phyloP scores from a whole-genome alignment of 2,888 invertebrate species.

The Leptothorax acervorum region DNA sequence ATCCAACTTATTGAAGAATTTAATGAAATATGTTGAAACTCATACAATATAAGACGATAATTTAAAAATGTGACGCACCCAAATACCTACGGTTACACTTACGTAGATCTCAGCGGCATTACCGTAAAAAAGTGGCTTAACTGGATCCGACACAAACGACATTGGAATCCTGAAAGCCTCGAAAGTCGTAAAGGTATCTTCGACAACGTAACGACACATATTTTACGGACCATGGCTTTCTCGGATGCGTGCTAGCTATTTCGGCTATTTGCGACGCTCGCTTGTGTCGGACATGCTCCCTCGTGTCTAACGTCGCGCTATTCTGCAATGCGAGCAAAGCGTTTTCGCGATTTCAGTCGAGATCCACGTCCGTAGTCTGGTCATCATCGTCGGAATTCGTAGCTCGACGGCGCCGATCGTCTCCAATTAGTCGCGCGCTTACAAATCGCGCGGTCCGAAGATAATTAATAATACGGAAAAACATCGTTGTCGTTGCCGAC shows the following conservation, averaged over 20 bases:
- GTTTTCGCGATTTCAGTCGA: slow-evolving; percentile 43
- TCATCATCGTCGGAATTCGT: slow-evolving; percentile 59
- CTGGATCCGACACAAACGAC: slow-evolving; percentile 30
- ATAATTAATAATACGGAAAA: slow-evolving; percentile 51
- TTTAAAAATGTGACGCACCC: slow-evolving; percentile 7
- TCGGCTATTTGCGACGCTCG: slow-evolving; percentile 70
- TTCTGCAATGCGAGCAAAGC: slow-evolving; percentile 65
- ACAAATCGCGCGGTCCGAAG: slow-evolving; percentile 37
- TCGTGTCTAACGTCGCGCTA: slow-evolving; percentile 58
- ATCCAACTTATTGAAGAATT: not conserved
- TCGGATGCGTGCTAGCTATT: slow-evolving; percentile 69
- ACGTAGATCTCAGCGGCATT: not conserved
- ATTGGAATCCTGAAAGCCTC: slow-evolving; percentile 57
- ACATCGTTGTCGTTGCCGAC: slow-evolving; percentile 44
- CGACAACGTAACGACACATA: slow-evolving; percentile 70
- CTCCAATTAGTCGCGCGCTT: slow-evolving; percentile 49
- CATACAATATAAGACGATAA: not conserved
- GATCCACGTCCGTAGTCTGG: slow-evolving; percentile 22
- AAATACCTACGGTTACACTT: not conserved
- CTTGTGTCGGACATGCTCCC: slow-evolving; percentile 62
- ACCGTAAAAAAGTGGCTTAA: slow-evolving; percentile 23
- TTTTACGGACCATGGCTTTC: slow-evolving; percentile 65
- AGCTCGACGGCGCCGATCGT: slow-evolving; percentile 44
- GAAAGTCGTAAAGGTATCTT: slow-evolving; percentile 60
- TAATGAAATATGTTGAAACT: not conserved